phyloP scores from a whole-genome alignment of 92 coral and sea anemone genomes.

The Porites cylindrica region DNA sequence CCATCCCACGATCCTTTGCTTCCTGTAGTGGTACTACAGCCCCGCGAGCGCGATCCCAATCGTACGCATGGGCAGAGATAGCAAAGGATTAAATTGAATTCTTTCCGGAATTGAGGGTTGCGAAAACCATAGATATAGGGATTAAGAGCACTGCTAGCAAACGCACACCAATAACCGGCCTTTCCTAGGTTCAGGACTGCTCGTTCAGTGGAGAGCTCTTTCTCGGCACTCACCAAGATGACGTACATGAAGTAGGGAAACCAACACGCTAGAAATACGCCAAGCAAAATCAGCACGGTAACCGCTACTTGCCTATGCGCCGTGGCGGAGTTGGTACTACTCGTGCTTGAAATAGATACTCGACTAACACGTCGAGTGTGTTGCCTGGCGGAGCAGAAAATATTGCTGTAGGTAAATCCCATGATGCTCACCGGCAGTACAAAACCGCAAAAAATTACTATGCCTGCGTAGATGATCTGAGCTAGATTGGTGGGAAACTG shows the following conservation, averaged over 20 bases:
- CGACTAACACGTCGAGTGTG: constrained; percentile 82
- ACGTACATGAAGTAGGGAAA: constrained; percentile 76
- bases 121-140: constrained; percentile 85
- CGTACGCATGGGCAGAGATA: constrained; percentile 66
- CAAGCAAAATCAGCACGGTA: constrained; percentile 77
- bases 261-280: constrained; percentile 82
- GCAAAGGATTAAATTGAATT: constrained; percentile 72
- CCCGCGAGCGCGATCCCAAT: constrained; percentile 27
- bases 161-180: constrained; percentile 85
- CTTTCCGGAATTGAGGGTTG: constrained; percentile 78
- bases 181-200: constrained; percentile 73
- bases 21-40: constrained; percentile 55
- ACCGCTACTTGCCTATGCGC: constrained; percentile 82
- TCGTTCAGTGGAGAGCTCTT: constrained; percentile 40
- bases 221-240: constrained; percentile 56
- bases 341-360: constrained; percentile 66
- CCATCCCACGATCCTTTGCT: constrained; percentile 79
- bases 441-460: constrained; percentile 68
- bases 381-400: constrained; percentile 79
- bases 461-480: constrained; percentile 66
- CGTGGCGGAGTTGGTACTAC: constrained; percentile 55
- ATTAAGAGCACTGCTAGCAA: constrained; percentile 73
- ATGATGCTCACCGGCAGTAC: constrained; percentile 72
- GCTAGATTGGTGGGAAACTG: constrained; percentile 61
- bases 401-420: constrained; percentile 81